Evolutionary conservation across 1,140 invertebrate species (phyloP).

Genomic region (Ctenoplectra terminalis): DNA sequence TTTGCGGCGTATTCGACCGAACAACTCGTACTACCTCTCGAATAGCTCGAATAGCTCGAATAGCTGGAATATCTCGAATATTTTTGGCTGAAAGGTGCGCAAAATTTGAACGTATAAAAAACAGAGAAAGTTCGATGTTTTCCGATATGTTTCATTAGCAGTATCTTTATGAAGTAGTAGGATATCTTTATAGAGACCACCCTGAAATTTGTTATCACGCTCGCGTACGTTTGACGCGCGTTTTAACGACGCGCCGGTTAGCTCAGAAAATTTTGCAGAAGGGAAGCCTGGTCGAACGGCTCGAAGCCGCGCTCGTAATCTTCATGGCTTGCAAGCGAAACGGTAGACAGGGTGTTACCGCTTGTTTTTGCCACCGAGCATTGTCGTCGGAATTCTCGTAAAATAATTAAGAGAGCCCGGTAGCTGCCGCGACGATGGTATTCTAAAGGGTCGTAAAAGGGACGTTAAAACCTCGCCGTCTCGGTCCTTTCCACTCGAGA

Average conservation of each 20-base stretch:
- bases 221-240: constrained; percentile 1
- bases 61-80: no score
- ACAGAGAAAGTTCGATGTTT: background rate
- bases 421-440: constrained; percentile 76
- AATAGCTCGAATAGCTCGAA: no score
- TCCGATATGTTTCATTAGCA: background rate
- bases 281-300: constrained; percentile 9
- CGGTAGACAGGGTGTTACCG: constrained; percentile 78
- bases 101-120: background rate
- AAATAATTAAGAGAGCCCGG: constrained; percentile 81
- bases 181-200: constrained; percentile 15
- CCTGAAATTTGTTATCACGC: constrained; percentile 29
- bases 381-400: constrained; percentile 82
- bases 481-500: constrained; percentile 51
- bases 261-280: constrained; percentile 21
- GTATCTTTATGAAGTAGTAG: constrained; percentile 1
- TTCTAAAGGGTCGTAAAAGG: constrained; percentile 82
- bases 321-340: constrained; percentile 61
- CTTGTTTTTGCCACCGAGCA: constrained; percentile 80
- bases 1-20: no score
- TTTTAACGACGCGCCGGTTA: constrained; percentile 20
- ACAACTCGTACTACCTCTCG: no score
- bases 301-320: constrained; percentile 63
- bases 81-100: background rate
- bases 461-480: constrained; percentile 79